A percentile compares a stretch with the other conserved stretches of the same genome.
Evolutionary conservation across 2,888 invertebrate genomes (phyloP).

Genomic region (Congeria kusceri): DNA sequence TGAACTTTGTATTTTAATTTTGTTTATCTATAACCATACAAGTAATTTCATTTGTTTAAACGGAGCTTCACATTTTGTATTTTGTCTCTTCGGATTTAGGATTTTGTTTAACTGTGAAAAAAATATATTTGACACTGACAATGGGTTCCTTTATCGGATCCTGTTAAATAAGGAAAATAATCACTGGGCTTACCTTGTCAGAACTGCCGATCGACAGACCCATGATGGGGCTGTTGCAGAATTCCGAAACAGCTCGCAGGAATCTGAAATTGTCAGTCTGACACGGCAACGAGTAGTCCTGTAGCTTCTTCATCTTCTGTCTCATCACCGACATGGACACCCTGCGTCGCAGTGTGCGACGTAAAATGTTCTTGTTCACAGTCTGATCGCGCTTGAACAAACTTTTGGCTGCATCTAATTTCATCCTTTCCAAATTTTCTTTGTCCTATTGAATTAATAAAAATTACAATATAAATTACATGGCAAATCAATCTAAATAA

Average conservation of each 20-base stretch:
- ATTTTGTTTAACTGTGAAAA: too few species aligned
- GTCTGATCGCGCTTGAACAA: slow-evolving; percentile 3
- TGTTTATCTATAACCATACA: too few species aligned
- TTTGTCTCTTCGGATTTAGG: too few species aligned
- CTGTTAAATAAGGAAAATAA: too few species aligned
- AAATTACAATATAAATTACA: too few species aligned
- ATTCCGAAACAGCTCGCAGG: slow-evolving; percentile 38
- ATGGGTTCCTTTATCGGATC: too few species aligned
- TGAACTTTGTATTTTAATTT: too few species aligned
- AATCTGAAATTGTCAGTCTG: slow-evolving; percentile 59
- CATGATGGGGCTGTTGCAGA: slow-evolving; percentile 55
- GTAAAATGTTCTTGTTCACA: slow-evolving; percentile 42
- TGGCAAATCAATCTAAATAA: too few species aligned
- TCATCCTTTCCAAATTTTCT: slow-evolving; percentile 37
- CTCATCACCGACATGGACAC: slow-evolving; percentile 69
- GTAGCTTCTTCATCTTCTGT: slow-evolving; percentile 70
- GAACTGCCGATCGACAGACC: slow-evolving; percentile 22
- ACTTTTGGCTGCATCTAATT: not conserved
- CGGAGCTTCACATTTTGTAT: too few species aligned
- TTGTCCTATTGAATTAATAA: slow-evolving; percentile 51
- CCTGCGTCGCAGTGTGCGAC: slow-evolving; percentile 64
- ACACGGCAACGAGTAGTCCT: slow-evolving; percentile 71
- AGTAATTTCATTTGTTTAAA: too few species aligned
- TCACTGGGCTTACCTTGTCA: slow-evolving; percentile 39
- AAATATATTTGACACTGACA: too few species aligned